Conservation (phyloP, 2,113 vertebrate species). For the Cygnus buccinator region DNA sequence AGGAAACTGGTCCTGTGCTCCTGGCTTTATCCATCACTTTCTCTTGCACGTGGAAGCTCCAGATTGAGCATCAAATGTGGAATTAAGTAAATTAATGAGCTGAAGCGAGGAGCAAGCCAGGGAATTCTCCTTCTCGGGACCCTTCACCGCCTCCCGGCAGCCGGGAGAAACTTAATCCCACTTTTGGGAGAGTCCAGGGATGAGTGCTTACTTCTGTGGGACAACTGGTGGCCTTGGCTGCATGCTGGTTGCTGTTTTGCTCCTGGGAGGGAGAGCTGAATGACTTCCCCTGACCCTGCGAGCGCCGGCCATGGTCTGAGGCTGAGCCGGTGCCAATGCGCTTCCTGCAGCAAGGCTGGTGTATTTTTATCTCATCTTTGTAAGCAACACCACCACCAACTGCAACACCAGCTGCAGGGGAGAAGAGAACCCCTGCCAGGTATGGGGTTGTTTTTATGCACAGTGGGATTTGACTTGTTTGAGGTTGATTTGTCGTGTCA, state of each 20-base stretch:
- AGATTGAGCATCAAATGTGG: rapidly evolving
- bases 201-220: neutral
- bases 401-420: neutral
- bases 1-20: neutral
- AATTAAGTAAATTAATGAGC: neutral
- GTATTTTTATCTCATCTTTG: neutral
- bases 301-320: neutral
- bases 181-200: rapidly evolving
- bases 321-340: rapidly evolving
- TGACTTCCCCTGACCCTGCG: neutral
- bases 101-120: neutral
- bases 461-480: neutral
- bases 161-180: rapidly evolving
- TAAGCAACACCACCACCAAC: neutral
- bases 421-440: neutral
- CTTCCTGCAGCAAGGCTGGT: neutral
- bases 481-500: neutral
- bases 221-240: neutral
- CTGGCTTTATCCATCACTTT: neutral
- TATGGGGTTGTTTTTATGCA: neutral
- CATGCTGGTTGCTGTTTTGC: neutral
- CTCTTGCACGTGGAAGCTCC: rapidly evolving
- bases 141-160: neutral
- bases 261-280: neutral
- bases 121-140: neutral